Percentiles rank a stretch among this genome's conserved stretches.
These are phyloP conservation scores for Chouioia cunea DNA, from an alignment of 2,888 invertebrate species.

Conservation along the genomic window DNA sequence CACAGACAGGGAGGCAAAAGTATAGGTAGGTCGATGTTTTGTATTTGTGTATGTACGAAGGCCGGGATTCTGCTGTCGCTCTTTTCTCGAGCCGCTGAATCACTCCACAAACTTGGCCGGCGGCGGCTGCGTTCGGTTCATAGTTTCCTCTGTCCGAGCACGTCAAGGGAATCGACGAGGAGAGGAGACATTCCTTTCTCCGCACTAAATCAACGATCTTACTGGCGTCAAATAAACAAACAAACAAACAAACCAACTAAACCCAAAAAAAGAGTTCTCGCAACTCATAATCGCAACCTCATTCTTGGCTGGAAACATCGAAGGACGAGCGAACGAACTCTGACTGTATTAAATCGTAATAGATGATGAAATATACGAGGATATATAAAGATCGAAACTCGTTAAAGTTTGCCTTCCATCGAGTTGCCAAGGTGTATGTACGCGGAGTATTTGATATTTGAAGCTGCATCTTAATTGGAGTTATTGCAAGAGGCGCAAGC, in stretches of 20 bases:
- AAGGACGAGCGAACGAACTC: background rate
- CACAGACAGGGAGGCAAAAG: background rate
- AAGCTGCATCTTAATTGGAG: no score
- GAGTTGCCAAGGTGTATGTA: no score
- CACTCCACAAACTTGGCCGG: slow-evolving; percentile 5
- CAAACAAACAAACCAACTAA: background rate
- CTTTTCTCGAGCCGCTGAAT: slow-evolving; percentile 22
- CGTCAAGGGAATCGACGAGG: slow-evolving; percentile 19
- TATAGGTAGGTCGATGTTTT: background rate
- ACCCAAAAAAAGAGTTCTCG: background rate
- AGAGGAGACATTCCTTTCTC: slow-evolving; percentile 12
- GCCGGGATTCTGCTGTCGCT: background rate
- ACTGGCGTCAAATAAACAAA: background rate
- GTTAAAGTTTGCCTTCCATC: no score
- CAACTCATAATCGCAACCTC: background rate
- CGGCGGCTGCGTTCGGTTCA: background rate
- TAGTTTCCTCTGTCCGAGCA: background rate
- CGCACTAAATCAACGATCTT: slow-evolving; percentile 21
- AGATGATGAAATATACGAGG: no score
- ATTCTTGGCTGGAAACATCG: no score
- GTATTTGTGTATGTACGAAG: background rate
- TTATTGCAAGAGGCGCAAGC: background rate
- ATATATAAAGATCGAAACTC: no score
- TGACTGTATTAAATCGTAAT: background rate
- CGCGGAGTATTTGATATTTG: no score